Conservation (phyloP, 2,888 invertebrate genomes). For the Calephelis perditalis region DNA sequence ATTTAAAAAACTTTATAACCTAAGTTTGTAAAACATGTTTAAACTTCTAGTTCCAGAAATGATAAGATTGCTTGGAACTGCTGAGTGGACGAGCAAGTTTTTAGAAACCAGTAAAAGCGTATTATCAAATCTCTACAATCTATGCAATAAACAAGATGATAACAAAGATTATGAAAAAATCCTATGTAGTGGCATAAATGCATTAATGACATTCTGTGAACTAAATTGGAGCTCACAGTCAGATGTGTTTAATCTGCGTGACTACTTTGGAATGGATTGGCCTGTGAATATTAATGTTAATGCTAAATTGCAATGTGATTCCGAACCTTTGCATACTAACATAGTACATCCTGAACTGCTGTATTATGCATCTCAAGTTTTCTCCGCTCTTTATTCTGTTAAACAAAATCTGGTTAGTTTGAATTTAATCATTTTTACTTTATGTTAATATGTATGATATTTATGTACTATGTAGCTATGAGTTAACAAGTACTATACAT, state of each 20-base stretch:
- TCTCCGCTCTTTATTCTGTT: constrained; percentile 45
- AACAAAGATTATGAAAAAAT: constrained; percentile 49
- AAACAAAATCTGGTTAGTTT: constrained; percentile 57
- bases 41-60: constrained; percentile 44
- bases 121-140: constrained; percentile 41
- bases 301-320: constrained; percentile 72
- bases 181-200: constrained; percentile 79
- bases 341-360: constrained; percentile 76
- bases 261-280: constrained; percentile 59
- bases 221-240: constrained; percentile 89
- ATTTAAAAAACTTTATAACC: background rate
- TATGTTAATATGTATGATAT: too few species aligned
- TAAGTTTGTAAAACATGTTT: constrained; percentile 3
- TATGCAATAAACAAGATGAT: constrained; percentile 34
- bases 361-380: constrained; percentile 59
- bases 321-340: constrained; percentile 83
- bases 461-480: too few species aligned
- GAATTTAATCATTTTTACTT: constrained; percentile 11
- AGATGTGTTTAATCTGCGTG: constrained; percentile 51
- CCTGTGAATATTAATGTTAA: constrained; percentile 60
- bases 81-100: constrained; percentile 48
- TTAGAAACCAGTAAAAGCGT: constrained; percentile 27
- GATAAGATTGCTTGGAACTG: constrained; percentile 50
- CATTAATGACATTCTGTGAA: constrained; percentile 86
- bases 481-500: too few species aligned